Conservation (phyloP, 1,140 invertebrate species). For the Macrosteles quadrilineatus region DNA sequence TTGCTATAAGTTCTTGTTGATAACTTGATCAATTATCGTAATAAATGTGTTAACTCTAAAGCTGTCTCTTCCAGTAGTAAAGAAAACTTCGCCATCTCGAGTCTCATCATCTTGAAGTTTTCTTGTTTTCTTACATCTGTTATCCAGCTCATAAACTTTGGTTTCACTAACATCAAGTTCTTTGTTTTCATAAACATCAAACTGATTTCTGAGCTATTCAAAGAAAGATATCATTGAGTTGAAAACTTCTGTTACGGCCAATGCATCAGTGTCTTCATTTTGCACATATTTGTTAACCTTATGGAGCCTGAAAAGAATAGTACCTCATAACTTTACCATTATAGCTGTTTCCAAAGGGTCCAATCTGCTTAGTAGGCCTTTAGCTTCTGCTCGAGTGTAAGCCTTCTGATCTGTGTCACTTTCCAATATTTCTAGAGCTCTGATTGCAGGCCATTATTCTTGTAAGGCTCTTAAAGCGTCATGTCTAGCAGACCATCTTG, state of each 20-base stretch:
- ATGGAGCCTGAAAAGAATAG: slow-evolving; percentile 18
- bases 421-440: slow-evolving; percentile 28
- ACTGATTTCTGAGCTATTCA: slow-evolving; percentile 23
- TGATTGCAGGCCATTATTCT: slow-evolving; percentile 32
- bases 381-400: slow-evolving; percentile 34
- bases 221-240: slow-evolving; percentile 29
- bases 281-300: slow-evolving; percentile 20
- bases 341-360: slow-evolving; percentile 35
- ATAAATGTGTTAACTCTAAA: slow-evolving; percentile 15
- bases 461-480: slow-evolving; percentile 40
- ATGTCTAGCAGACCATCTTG: slow-evolving; percentile 33
- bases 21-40: slow-evolving; percentile 16
- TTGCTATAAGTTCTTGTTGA: not conserved
- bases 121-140: slow-evolving; percentile 1
- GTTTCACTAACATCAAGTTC: slow-evolving; percentile 9
- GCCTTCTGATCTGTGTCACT: slow-evolving; percentile 33
- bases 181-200: slow-evolving; percentile 25
- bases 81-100: not conserved
- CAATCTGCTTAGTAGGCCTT: slow-evolving; percentile 27
- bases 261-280: slow-evolving; percentile 18
- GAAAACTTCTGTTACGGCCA: slow-evolving; percentile 11
- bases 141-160: not conserved
- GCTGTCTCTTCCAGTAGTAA: slow-evolving; percentile 1
- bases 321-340: slow-evolving; percentile 24
- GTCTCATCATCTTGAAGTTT: slow-evolving; percentile 13